phyloP scores from a whole-genome alignment of 2,113 vertebrate genomes.

The Psilopogon haemacephalus region DNA sequence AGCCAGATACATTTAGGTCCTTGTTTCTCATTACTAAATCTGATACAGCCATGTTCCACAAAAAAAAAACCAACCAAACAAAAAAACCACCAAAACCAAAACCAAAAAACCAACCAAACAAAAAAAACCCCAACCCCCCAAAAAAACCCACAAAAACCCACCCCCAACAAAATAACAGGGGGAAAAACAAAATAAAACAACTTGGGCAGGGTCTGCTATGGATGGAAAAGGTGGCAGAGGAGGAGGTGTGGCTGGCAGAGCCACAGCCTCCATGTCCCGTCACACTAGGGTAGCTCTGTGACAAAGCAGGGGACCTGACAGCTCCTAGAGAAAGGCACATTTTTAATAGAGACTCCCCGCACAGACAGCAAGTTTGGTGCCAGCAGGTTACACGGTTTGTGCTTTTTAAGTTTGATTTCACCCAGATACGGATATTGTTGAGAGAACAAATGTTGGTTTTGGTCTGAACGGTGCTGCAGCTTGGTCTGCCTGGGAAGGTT shows the following conservation, averaged over 20 bases:
- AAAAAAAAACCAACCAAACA: background rate
- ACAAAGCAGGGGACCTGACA: slow-evolving; percentile 4
- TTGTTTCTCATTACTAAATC: background rate
- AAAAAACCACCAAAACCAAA: too few relatives aligned
- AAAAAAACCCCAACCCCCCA: too few relatives aligned
- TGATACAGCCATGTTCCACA: background rate
- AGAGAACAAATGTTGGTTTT: background rate
- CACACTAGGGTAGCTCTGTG: background rate
- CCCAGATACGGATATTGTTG: background rate
- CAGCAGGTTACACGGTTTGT: background rate
- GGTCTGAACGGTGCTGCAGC: background rate
- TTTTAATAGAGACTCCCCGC: background rate
- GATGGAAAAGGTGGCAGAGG: background rate
- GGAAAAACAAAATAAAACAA: background rate
- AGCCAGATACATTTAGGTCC: background rate
- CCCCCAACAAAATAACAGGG: too few relatives aligned
- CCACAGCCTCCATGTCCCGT: background rate
- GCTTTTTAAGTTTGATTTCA: slow-evolving; percentile 3
- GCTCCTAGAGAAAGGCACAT: background rate
- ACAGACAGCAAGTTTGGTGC: background rate
- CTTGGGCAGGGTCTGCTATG: background rate
- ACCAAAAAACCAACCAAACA: too few relatives aligned
- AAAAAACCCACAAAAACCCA: too few relatives aligned
- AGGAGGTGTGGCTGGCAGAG: background rate
- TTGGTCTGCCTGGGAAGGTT: background rate